Evolutionary conservation across 2,113 vertebrate species (phyloP).

Genomic region (Pangasianodon gigas): DNA sequence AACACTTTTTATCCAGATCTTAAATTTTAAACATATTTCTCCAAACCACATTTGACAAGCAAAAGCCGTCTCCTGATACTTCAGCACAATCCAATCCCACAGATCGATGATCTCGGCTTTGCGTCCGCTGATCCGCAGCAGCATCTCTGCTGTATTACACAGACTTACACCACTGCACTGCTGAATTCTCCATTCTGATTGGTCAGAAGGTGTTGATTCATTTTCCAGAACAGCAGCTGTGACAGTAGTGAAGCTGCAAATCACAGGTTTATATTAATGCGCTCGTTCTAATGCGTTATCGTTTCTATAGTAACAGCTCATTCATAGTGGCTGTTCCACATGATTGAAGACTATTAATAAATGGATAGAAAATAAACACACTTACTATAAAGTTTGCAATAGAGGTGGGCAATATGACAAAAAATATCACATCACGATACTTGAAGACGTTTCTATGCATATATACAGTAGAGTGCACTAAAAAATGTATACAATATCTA

Average conservation of each 20-base stretch:
- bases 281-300: no score
- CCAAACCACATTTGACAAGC: background rate
- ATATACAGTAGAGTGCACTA: no score
- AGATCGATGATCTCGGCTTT: background rate
- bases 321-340: background rate
- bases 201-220: background rate
- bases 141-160: background rate
- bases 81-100: background rate
- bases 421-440: no score
- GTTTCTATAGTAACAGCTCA: background rate
- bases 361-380: background rate
- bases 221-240: background rate
- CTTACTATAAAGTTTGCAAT: background rate
- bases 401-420: background rate
- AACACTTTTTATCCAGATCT: background rate
- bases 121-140: background rate
- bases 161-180: background rate
- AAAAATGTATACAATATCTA: no score
- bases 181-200: background rate
- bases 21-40: background rate
- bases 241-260: background rate
- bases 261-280: background rate
- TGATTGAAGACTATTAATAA: background rate
- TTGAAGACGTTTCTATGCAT: no score
- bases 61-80: background rate